Base-by-base conservation (phyloP, 2,888 invertebrate species). In the Eumerus sabulonum region DNA sequence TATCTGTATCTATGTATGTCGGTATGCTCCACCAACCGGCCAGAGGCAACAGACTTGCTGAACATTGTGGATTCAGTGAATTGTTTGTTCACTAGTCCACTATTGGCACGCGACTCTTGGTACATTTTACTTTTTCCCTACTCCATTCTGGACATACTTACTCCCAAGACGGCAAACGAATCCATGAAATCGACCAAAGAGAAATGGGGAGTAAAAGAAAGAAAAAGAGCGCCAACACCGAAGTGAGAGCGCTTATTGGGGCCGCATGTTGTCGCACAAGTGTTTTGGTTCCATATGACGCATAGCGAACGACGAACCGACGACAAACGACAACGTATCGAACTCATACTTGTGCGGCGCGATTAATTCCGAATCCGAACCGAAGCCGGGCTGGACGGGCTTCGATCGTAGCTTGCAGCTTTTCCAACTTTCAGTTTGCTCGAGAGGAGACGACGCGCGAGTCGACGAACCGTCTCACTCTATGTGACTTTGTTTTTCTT, bases 401-500 rank as follows among this genome's bases (percentile, higher is more conserved):
- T 79, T 79, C 68, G 70, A 74, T 74, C 74, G 74, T 35, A 51
- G 79, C 64, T 79, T 79, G 79, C 50, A 79, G 79, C 79, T 79
- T 79, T 74, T 60, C 50, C 45, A 79, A 74, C 59, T 60, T 79
- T 79, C 51, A 79, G 79, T 79, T 70, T 60, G 64, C 70, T 68
- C 50, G 48, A n/a, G 74, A 68, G 64, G 18, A 50, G 48, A 42
- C 63, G 68, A 59, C 53, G 48, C 79, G 74, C 74, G 68, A 64
- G 50, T 60, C 73, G 67, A 79, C 63, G 47, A 42, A 13, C 11
- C 36, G 35, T 64, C 44, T 47, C 50, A 13, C 40, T 5, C 40
- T 40, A 11, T 7, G 11, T n/a, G 40, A n/a, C 40, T 3, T 9
- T 1, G 11, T 11, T n/a, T 27, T 27, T 27, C 2, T 27, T 27